Conservation (phyloP, 2,888 invertebrate genomes). For the Lamellibrachia satsuma region DNA sequence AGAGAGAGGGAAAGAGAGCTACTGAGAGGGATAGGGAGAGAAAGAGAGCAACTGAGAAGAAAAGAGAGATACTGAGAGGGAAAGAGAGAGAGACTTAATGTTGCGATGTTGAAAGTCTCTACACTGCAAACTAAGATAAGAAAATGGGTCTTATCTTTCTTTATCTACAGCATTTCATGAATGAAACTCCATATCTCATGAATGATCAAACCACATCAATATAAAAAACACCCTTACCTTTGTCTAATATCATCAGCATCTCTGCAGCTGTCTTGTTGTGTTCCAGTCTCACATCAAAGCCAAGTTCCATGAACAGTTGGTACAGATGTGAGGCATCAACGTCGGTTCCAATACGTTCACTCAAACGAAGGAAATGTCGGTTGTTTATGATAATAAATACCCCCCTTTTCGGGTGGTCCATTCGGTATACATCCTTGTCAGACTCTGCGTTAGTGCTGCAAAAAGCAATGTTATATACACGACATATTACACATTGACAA, state of each 20-base stretch:
- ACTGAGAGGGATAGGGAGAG: no score
- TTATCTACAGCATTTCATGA: not conserved
- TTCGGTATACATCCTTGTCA: slow-evolving; percentile 73
- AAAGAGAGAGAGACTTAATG: not conserved
- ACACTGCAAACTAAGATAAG: not conserved
- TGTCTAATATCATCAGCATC: slow-evolving; percentile 74
- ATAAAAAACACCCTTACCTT: slow-evolving; percentile 66
- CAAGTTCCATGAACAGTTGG: slow-evolving; percentile 70
- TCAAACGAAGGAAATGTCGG: slow-evolving; percentile 75
- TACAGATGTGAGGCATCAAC: slow-evolving; percentile 82
- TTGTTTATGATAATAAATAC: slow-evolving; percentile 91
- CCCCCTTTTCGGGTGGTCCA: slow-evolving; percentile 83
- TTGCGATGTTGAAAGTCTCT: not conserved
- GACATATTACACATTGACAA: no score
- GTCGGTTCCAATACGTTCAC: slow-evolving; percentile 78
- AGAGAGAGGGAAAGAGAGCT: no score
- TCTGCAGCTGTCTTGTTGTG: slow-evolving; percentile 75
- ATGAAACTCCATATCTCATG: not conserved
- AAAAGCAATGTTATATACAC: not conserved
- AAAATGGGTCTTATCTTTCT: not conserved
- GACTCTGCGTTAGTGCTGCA: not conserved
- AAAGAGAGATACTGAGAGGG: not conserved
- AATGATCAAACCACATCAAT: not conserved
- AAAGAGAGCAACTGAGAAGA: not conserved
- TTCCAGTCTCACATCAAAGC: slow-evolving; percentile 76